Conservation (phyloP, 1,140 invertebrate species). For the Lethocerus indicus region DNA sequence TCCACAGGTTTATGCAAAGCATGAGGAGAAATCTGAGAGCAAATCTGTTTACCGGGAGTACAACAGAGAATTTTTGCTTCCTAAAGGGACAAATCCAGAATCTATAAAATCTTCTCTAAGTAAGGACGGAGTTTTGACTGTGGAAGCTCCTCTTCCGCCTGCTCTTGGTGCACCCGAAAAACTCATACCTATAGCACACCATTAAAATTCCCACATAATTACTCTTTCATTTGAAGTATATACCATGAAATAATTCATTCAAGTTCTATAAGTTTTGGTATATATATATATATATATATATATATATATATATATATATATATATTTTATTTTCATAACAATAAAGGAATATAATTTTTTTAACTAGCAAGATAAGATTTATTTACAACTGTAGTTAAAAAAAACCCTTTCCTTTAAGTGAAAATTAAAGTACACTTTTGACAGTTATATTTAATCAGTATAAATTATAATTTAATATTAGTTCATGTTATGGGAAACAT, state of each 20-base stretch:
- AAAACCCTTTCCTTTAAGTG: no score
- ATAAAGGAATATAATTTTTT: no score
- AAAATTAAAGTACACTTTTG: no score
- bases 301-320: no score
- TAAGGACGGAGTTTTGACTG: conserved; percentile 83
- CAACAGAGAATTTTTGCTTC: conserved; percentile 86
- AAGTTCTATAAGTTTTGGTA: no score
- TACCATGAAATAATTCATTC: not conserved
- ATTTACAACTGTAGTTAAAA: no score
- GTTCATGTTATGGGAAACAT: no score
- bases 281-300: no score
- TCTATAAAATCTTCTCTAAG: conserved; percentile 76
- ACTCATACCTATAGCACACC: conserved; percentile 61
- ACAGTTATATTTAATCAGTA: no score
- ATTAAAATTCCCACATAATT: conserved; percentile 26
- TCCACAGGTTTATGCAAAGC: conserved; percentile 83
- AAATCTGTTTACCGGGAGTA: conserved; percentile 91
- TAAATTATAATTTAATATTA: no score
- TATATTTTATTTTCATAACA: no score
- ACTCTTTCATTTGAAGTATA: not conserved
- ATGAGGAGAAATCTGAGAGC: conserved; percentile 87
- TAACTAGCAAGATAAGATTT: no score
- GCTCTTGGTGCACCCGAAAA: conserved; percentile 51
- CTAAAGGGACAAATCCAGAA: conserved; percentile 85
- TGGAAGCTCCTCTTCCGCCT: conserved; percentile 83